These are phyloP conservation scores for Bothrops jararaca DNA, from an alignment of 2,113 vertebrate genomes.

Conservation along the genomic window DNA sequence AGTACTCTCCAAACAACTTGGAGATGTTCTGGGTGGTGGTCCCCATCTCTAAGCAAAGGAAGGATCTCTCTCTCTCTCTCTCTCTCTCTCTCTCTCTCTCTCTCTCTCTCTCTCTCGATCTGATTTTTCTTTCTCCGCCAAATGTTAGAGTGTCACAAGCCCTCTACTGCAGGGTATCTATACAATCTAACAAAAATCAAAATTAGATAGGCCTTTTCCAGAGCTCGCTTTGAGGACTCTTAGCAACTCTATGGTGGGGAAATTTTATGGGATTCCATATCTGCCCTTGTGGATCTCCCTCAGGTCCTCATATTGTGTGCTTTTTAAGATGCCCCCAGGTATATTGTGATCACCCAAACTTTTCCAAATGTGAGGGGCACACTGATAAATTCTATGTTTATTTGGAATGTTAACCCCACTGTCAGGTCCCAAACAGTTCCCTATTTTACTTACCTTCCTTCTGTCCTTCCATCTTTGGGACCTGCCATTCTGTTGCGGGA, in stretches of 20 bases:
- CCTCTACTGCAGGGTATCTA: background rate
- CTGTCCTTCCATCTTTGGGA: too few species aligned
- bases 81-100: background rate
- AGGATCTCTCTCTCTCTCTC: background rate
- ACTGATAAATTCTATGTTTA: background rate
- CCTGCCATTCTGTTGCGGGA: too few species aligned
- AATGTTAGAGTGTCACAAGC: background rate
- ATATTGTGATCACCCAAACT: background rate
- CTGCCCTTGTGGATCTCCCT: background rate
- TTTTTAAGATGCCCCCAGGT: background rate
- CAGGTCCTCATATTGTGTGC: background rate
- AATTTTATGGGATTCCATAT: background rate
- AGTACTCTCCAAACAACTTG: background rate
- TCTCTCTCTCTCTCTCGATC: background rate
- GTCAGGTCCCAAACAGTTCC: too few species aligned
- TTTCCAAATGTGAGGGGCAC: background rate
- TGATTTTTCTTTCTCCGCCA: background rate
- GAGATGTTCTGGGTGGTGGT: background rate
- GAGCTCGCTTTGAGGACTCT: background rate
- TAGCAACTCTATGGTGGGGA: background rate
- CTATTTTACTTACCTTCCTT: too few species aligned
- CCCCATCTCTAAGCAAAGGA: background rate
- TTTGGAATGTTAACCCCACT: background rate
- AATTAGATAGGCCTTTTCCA: background rate
- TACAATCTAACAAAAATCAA: background rate